phyloP scores from a whole-genome alignment of 2,113 vertebrate genomes.

The Hippopotamus amphibius region DNA sequence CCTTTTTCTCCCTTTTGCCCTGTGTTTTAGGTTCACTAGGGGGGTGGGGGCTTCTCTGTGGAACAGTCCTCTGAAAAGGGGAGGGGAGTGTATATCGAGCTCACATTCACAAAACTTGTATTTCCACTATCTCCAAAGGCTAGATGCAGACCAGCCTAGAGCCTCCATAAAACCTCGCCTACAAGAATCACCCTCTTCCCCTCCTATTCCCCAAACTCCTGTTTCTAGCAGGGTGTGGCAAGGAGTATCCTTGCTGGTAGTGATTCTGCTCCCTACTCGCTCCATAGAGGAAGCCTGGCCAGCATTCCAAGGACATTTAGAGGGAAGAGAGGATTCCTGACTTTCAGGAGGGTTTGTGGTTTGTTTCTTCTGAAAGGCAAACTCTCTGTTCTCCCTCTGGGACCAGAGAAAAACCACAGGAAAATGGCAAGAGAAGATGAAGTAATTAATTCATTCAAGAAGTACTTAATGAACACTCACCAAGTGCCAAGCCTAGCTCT shows the following conservation, averaged over 20 bases:
- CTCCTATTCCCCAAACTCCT: not conserved
- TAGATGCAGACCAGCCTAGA: not conserved
- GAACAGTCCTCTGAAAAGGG: not conserved
- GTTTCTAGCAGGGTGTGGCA: not conserved
- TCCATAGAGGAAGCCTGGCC: not conserved
- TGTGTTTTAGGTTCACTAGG: conserved; percentile 17
- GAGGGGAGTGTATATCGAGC: not conserved
- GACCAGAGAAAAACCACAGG: conserved; percentile 41
- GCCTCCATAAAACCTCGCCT: not conserved
- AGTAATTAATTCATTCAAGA: conserved; percentile 51
- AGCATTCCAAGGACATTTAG: not conserved
- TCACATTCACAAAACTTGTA: not conserved
- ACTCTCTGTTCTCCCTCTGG: conserved; percentile 41
- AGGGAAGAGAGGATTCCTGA: conserved; percentile 3
- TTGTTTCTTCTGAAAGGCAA: conserved; percentile 43
- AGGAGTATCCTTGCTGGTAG: not conserved
- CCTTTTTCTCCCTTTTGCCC: not conserved
- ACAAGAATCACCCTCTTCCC: not conserved
- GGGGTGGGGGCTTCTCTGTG: no score
- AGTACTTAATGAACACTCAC: conserved; percentile 24
- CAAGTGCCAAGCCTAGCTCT: conserved; percentile 21
- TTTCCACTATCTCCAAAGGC: not conserved
- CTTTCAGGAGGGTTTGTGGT: not conserved
- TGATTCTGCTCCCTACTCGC: not conserved
- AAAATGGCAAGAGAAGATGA: conserved; percentile 39